Evolutionary conservation across 1,140 invertebrate species (phyloP).

Genomic region (Plectrocnemia conspersa): DNA sequence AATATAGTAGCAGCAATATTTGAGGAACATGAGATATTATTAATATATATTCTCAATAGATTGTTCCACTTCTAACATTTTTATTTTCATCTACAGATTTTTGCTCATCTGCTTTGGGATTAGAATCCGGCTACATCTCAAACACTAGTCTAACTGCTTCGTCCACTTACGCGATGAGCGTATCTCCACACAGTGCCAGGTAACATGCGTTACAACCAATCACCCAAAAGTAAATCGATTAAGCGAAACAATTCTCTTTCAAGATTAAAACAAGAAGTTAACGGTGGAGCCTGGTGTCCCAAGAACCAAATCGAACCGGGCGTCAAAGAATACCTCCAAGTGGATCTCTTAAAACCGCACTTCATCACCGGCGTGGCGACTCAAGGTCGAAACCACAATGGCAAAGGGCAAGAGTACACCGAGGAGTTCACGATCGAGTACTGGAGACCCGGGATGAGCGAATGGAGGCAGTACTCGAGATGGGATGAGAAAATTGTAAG

Average conservation of each 20-base stretch:
- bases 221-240: neutral
- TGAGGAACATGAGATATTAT: no score
- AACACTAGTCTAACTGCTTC: conserved; percentile 61
- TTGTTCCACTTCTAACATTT: no score
- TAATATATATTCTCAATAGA: no score
- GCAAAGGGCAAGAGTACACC: conserved; percentile 71
- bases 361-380: conserved; percentile 70
- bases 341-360: conserved; percentile 57
- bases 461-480: conserved; percentile 63
- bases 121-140: conserved; percentile 63
- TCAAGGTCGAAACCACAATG: conserved; percentile 75
- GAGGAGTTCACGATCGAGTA: conserved; percentile 74
- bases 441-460: conserved; percentile 57
- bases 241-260: conserved; percentile 33
- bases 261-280: conserved; percentile 67
- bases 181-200: conserved; percentile 62
- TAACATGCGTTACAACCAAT: conserved; percentile 39
- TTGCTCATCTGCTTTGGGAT: conserved; percentile 59
- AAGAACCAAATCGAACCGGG: conserved; percentile 62
- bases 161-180: conserved; percentile 60
- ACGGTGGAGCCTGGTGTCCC: conserved; percentile 84
- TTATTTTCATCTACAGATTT: conserved; percentile 44
- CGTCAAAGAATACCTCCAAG: conserved; percentile 70
- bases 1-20: no score
- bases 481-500: conserved; percentile 60